Percentiles rank a stretch among this genome's conserved stretches.
Evolutionary conservation across 2,797 vertebrate genomes (phyloP).

Genomic region (Anguilla obscura): DNA sequence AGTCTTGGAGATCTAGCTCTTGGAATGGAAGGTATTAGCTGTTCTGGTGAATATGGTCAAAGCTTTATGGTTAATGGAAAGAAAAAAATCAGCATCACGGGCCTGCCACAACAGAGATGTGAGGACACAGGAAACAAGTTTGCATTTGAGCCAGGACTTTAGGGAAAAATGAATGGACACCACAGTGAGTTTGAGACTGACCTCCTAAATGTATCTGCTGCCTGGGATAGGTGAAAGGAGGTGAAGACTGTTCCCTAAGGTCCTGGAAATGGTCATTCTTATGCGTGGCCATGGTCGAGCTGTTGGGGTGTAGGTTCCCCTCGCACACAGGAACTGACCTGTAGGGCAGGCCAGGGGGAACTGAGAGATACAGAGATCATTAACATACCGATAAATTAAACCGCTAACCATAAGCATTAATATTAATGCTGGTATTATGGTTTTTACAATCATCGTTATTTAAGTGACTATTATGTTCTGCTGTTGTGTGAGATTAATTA

Average conservation of each 20-base stretch:
- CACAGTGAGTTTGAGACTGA: slow-evolving; percentile 24
- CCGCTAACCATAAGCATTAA: neutral
- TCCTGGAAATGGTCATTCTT: slow-evolving; percentile 26
- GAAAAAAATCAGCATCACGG: neutral
- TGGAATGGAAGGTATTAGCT: neutral
- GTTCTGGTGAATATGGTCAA: neutral
- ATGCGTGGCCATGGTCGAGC: neutral
- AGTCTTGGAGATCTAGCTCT: neutral
- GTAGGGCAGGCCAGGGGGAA: slow-evolving; percentile 27
- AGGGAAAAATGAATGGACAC: neutral
- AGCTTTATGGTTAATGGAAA: neutral
- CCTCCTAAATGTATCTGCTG: slow-evolving; percentile 41
- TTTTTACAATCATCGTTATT: neutral
- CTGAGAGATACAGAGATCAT: slow-evolving; percentile 13
- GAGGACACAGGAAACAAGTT: neutral
- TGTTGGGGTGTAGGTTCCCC: slow-evolving; percentile 37
- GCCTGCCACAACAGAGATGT: neutral
- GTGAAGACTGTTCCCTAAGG: slow-evolving; percentile 11
- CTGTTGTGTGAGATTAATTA: neutral
- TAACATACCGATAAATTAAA: neutral
- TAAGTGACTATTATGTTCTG: neutral
- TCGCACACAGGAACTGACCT: slow-evolving; percentile 44
- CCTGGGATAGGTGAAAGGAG: slow-evolving; percentile 22
- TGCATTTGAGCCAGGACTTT: neutral
- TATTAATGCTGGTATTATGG: neutral